phyloP scores from a whole-genome alignment of 2,888 invertebrate species.

The Ochlodes sylvanus region DNA sequence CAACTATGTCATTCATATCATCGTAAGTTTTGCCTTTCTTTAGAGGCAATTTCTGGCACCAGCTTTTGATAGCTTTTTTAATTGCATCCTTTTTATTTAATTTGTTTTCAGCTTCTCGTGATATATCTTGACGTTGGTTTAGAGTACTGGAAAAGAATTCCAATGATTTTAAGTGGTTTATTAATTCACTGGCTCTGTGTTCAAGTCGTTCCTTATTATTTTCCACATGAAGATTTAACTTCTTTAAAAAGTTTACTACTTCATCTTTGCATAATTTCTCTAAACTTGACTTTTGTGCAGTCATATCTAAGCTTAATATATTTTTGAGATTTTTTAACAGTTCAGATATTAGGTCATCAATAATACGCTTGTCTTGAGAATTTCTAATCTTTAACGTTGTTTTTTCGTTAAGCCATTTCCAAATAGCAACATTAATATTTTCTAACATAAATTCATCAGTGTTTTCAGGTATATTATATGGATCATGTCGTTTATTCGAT shows the following conservation, averaged over 20 bases:
- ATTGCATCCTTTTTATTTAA: conserved; percentile 38
- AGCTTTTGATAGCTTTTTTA: conserved; percentile 42
- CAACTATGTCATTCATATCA: conserved; percentile 39
- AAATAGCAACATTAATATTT: conserved; percentile 46
- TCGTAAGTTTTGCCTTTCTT: conserved; percentile 31
- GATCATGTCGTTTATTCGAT: not conserved
- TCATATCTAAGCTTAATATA: conserved; percentile 2
- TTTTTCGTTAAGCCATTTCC: conserved; percentile 48
- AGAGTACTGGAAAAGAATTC: conserved; percentile 2
- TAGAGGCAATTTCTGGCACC: conserved; percentile 43
- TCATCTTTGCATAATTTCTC: conserved; percentile 23
- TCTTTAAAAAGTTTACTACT: conserved; percentile 11
- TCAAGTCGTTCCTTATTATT: not conserved
- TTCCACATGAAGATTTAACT: not conserved
- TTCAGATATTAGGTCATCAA: conserved; percentile 10
- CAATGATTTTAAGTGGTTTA: conserved; percentile 6
- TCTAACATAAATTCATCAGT: conserved; percentile 46
- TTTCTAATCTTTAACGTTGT: conserved; percentile 43
- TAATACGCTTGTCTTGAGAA: conserved; percentile 39
- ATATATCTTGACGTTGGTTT: not conserved
- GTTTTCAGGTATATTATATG: conserved; percentile 30
- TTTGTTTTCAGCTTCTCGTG: not conserved
- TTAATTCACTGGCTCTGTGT: conserved; percentile 9
- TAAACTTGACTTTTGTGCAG: not conserved
- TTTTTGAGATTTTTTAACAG: conserved; percentile 15